phyloP scores from a whole-genome alignment of 2,113 vertebrate genomes.

The Rhabdomys dilectus region DNA sequence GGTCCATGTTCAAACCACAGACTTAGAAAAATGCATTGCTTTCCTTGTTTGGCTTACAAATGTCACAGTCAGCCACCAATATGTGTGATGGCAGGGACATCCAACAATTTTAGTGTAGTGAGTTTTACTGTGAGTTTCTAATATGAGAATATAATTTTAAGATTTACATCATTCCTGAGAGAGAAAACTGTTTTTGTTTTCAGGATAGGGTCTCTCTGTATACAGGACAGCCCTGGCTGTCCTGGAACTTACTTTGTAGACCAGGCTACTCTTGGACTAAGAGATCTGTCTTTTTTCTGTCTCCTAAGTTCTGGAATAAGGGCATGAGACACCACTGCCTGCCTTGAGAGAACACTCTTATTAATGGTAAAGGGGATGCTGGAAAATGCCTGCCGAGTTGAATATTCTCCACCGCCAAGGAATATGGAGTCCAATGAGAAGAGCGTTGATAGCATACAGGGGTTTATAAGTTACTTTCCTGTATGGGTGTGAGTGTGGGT shows the following conservation, averaged over 20 bases:
- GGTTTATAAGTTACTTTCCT: not conserved
- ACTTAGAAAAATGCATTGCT: not conserved
- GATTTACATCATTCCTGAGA: constrained; percentile 1
- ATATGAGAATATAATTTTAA: constrained; percentile 36
- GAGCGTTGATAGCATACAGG: not conserved
- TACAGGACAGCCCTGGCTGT: not conserved
- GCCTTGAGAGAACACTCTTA: not conserved
- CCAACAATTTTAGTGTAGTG: not conserved
- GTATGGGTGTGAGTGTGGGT: not conserved
- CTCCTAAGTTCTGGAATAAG: not conserved
- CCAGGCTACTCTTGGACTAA: not conserved
- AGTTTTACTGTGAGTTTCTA: constrained; percentile 46
- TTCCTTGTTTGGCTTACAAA: not conserved
- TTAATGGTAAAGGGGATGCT: not conserved
- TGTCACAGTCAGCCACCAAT: not conserved
- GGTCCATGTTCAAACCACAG: not conserved
- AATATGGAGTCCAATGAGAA: not conserved
- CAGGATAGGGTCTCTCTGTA: not conserved
- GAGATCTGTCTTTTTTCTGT: not conserved
- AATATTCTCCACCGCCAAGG: not conserved
- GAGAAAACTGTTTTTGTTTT: not conserved
- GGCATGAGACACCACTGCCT: not conserved
- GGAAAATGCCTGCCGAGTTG: not conserved
- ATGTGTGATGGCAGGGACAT: not conserved
- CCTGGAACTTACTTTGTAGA: not conserved